Evolutionary conservation across 2,888 invertebrate genomes (phyloP), one percentile per base, ranked within the genome.

Genomic region (Platycheirus rosarum): DNA sequence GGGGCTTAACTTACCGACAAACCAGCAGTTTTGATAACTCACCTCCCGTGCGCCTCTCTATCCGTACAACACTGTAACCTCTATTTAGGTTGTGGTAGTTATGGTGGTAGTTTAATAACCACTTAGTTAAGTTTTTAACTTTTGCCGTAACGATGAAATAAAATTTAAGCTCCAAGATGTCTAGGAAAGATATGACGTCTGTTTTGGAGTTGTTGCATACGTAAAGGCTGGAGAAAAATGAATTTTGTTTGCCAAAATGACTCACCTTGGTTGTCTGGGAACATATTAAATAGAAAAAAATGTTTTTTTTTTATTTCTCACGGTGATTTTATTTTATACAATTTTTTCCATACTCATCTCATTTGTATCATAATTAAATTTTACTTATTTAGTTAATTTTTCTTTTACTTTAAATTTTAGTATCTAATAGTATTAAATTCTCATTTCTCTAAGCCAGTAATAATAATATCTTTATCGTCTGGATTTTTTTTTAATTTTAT

Each of bases 21-120:
- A 80, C 75, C 75, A 76, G 75, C 65, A 70, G 65, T 75, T 79
- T 79, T 74, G 55, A 63, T 73, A 55, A 80, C 60, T 65, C 69
- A 32, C 29, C 29, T 8, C 8, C 14, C 46, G 23, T 42, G 3
- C 37, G 18, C 55, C 13, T 37, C n/a, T 44, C 42, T 13, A 37
- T 37, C 8, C 35, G 8, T 26, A 29, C 35, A 16, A 13, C n/a
- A 35, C 26, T 16, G 20, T 53, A 40, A 37, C 65, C 51, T 40
- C 16, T 48, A 60, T 60, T 62, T 48, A 16, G 63, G 62, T 53
- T 71, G 53, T 32, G 57, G 65, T 62, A 65, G 75, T 44, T 51
- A 60, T 75, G 76, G 70, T 75, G 75, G 76, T 80, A 76, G 80
- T 76, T 80, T 76, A 76, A 76, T 71, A 77, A 73, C 63, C 82